These are phyloP conservation scores for Oreochromis tanganicae DNA, from an alignment of 2,113 vertebrate species.

Conservation along the genomic window DNA sequence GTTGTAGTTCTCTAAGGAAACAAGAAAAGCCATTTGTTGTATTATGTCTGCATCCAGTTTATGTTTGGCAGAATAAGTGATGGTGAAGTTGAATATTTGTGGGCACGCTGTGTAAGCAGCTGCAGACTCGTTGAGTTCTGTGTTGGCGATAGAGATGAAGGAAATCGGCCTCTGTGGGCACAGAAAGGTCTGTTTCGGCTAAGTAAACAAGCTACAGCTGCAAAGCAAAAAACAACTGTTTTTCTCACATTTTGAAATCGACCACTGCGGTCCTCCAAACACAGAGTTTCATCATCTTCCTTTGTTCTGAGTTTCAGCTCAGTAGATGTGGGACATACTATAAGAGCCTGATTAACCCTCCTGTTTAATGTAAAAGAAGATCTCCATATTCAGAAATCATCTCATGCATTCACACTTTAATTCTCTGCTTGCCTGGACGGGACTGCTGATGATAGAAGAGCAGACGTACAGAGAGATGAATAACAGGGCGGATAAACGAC, in stretches of 20 bases:
- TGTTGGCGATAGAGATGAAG: neutral
- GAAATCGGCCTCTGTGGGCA: neutral
- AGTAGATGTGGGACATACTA: neutral
- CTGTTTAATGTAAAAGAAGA: neutral
- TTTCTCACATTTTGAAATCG: neutral
- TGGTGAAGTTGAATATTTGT: neutral
- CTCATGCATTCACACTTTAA: neutral
- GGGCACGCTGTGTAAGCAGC: rapidly evolving
- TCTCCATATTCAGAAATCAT: neutral
- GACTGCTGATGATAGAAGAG: neutral
- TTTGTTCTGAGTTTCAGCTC: neutral
- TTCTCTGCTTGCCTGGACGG: neutral
- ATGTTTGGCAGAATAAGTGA: neutral
- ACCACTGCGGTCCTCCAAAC: neutral
- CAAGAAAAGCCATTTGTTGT: neutral
- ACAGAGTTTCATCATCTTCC: neutral
- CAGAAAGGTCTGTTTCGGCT: neutral
- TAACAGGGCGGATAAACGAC: neutral
- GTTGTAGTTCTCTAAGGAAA: neutral
- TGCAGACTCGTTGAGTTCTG: neutral
- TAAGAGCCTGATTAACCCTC: neutral
- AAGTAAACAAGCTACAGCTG: neutral
- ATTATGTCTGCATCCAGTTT: neutral
- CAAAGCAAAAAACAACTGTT: neutral
- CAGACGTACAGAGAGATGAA: neutral